Percentiles rank a stretch among this genome's conserved stretches.
Evolutionary conservation across 2,888 invertebrate genomes (phyloP).

Genomic region (Drosophila mayaguana): DNA sequence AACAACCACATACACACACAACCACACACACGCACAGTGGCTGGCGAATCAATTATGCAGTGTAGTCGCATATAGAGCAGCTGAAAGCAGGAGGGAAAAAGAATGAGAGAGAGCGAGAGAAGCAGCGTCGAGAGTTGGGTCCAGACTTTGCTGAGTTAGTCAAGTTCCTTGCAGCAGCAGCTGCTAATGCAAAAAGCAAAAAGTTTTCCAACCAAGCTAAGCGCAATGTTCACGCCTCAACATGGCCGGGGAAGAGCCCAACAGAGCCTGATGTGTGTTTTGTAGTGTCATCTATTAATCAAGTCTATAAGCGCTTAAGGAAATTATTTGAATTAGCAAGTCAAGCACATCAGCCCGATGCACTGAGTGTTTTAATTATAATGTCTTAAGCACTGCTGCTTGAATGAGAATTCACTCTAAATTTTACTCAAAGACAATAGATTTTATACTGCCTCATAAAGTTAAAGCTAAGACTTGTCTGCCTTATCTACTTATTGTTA

Average conservation of each 20-base stretch:
- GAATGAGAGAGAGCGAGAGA: background rate
- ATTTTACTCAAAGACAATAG: background rate
- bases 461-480: too few relatives aligned
- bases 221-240: slow-evolving; percentile 61
- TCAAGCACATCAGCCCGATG: background rate
- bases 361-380: background rate
- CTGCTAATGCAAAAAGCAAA: slow-evolving; percentile 76
- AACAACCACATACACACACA: slow-evolving; percentile 12
- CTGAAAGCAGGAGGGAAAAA: slow-evolving; percentile 3
- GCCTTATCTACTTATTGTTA: too few relatives aligned
- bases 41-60: slow-evolving; percentile 75
- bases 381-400: too few relatives aligned
- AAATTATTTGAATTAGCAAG: slow-evolving; percentile 18
- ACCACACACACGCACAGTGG: slow-evolving; percentile 33
- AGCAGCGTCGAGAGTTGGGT: background rate
- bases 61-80: slow-evolving; percentile 20
- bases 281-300: slow-evolving; percentile 45
- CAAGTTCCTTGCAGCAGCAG: slow-evolving; percentile 59
- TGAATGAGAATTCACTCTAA: background rate
- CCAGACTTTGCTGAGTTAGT: slow-evolving; percentile 46
- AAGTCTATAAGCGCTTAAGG: slow-evolving; percentile 16
- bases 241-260: background rate
- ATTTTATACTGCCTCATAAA: too few relatives aligned
- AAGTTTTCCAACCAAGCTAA: slow-evolving; percentile 59
- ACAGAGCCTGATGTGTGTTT: slow-evolving; percentile 15